These are phyloP conservation scores for Oncorhynchus kisutch DNA, from an alignment of 2,113 vertebrate species.

Conservation along the genomic window DNA sequence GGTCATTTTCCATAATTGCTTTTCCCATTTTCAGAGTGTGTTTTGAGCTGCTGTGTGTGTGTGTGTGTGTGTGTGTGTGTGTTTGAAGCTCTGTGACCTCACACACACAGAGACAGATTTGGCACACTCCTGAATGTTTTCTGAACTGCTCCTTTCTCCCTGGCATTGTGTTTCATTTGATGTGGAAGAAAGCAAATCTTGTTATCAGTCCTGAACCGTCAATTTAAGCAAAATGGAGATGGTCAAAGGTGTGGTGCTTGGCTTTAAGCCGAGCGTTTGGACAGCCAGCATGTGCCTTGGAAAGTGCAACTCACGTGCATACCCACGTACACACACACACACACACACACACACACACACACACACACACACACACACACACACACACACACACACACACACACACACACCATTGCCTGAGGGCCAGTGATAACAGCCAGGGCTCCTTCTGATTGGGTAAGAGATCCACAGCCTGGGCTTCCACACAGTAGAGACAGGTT, in stretches of 20 bases:
- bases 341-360: slow-evolving; percentile 43
- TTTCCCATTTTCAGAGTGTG: neutral
- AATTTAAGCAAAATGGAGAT: slow-evolving; percentile 34
- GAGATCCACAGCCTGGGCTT: slow-evolving; percentile 25
- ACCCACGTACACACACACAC: slow-evolving; percentile 14
- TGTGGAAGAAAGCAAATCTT: slow-evolving; percentile 46
- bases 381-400: slow-evolving; percentile 28
- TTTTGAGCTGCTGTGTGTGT: neutral
- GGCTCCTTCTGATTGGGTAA: slow-evolving; percentile 49
- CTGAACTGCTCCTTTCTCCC: slow-evolving; percentile 41
- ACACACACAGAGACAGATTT: slow-evolving; percentile 51
- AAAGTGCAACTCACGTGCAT: neutral
- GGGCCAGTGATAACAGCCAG: slow-evolving; percentile 61
- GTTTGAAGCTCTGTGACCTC: slow-evolving; percentile 21
- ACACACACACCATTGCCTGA: slow-evolving; percentile 60
- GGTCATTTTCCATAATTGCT: neutral
- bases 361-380: slow-evolving; percentile 9
- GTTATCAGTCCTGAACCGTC: slow-evolving; percentile 52
- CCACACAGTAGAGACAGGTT: slow-evolving; percentile 44
- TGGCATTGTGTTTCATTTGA: slow-evolving; percentile 49
- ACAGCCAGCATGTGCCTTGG: neutral
- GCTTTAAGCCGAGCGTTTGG: slow-evolving; percentile 11
- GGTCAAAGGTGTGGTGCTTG: slow-evolving; percentile 39
- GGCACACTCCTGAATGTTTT: slow-evolving; percentile 44
- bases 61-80: slow-evolving; percentile 22